Percentiles rank a stretch among this genome's conserved stretches.
Evolutionary conservation across 2,797 vertebrate genomes (phyloP).

Genomic region (Champsocephalus gunnari): DNA sequence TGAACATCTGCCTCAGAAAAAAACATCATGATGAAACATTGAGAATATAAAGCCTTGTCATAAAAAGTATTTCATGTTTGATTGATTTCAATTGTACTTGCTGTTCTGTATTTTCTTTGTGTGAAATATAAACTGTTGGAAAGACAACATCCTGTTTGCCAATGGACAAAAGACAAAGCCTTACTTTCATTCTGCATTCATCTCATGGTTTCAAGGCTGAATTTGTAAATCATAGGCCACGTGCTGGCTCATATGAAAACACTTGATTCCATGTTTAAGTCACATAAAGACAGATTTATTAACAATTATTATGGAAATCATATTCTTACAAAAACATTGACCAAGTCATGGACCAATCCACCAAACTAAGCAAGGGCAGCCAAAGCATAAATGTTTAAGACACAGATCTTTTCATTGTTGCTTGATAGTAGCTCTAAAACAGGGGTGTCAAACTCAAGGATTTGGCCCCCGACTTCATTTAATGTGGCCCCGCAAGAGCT

Average conservation of each 20-base stretch:
- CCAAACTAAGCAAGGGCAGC: slow-evolving; percentile 1
- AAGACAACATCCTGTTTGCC: neutral
- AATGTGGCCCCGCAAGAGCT: no score
- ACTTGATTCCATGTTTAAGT: neutral
- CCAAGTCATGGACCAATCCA: neutral
- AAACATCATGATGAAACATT: neutral
- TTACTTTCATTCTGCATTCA: no score
- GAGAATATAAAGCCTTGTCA: neutral
- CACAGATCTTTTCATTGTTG: neutral
- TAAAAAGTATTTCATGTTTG: neutral
- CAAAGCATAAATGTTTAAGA: neutral
- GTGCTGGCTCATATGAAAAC: neutral
- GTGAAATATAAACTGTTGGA: neutral
- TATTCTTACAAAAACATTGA: neutral
- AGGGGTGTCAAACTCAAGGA: no score
- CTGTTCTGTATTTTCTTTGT: neutral
- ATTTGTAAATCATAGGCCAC: neutral
- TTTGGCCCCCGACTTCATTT: no score
- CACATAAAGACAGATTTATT: neutral
- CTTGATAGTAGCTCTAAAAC: neutral
- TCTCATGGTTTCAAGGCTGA: neutral
- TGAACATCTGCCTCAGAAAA: neutral
- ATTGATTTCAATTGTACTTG: neutral
- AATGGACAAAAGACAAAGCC: neutral
- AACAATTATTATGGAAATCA: neutral